A percentile compares a stretch with the other conserved stretches of the same genome.
Conservation (phyloP, 1,140 invertebrate genomes). For the Ridgeia piscesae region DNA sequence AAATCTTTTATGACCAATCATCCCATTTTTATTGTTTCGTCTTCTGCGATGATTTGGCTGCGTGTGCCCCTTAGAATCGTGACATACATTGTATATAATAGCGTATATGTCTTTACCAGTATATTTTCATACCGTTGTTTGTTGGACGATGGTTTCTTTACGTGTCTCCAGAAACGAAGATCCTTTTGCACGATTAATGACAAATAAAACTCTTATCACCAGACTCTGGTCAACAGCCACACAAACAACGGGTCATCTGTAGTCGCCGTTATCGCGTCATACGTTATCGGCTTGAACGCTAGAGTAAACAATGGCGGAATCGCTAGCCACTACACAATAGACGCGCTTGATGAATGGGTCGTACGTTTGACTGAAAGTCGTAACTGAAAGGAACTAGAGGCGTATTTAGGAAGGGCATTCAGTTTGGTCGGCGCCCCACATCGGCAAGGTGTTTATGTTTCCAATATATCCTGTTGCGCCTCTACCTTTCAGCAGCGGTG, state of each 20-base stretch:
- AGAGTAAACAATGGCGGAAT: not conserved
- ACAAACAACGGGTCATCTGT: not conserved
- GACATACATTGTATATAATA: no score
- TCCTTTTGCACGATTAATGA: not conserved
- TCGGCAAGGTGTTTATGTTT: no score
- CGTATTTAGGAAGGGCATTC: no score
- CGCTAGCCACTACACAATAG: not conserved
- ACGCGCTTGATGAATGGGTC: not conserved
- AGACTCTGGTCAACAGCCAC: not conserved
- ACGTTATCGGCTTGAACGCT: not conserved
- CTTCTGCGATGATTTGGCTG: no score
- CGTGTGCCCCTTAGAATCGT: no score
- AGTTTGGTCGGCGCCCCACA: no score
- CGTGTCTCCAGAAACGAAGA: not conserved
- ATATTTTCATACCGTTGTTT: not conserved
- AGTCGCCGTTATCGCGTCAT: not conserved
- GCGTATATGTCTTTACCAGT: no score
- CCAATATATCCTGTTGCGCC: no score
- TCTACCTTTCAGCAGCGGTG: no score
- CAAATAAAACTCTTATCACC: not conserved
- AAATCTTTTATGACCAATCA: no score
- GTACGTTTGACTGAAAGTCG: not conserved
- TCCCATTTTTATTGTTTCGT: no score
- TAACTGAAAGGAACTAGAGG: not conserved
- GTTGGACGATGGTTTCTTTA: not conserved